Base-by-base conservation (phyloP, 2,888 invertebrate species). In the Drosophila atripex region DNA sequence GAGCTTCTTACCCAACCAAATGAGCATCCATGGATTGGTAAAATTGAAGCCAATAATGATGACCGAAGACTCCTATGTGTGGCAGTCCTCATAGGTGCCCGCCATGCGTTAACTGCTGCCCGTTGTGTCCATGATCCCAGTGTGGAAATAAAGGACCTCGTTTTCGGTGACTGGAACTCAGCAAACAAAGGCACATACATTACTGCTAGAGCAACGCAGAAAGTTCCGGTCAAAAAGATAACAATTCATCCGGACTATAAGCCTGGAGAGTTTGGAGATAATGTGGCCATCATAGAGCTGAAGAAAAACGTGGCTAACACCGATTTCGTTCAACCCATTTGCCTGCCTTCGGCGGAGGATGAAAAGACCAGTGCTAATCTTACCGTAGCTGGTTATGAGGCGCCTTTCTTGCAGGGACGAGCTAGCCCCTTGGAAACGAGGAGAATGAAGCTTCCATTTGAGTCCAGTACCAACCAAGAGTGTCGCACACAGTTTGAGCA, bases 11-110 rank as follows among this genome's bases (percentile, higher is more conserved):
- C 56, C 2, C 55, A 55, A 11, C 9, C 21, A 1, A n/a, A 49
- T 12, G 68, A 66, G n/a, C 68, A 68, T 38, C 56, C 65, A 0
- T 68, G 68, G 65, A 30, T 66, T 9, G 56, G 28, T 2, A 14
- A 45, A 8, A 18, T 64, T 1, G 52, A 43, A 16, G 12, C 8
- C 7, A 28, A 9, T 18, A 8, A 28, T 28, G n/a, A 12, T 6
- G 12, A 1, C 14, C 6, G 4, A 12, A 2, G 5, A n/a, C 1
- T 30, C 8, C 11, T 3, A 1, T 66, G 65, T n/a, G 5, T 30
- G 0, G 56, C 49, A 8, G 43, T 56, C 7, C 65, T 66, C 21
- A 66, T 66, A 14, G 49, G 23, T 50, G 18, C 16, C 28, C 68
- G 56, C 0, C 49, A 45, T 7, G 55, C 68, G 2, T 14, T 66